A percentile compares a stretch with the other conserved stretches of the same genome.
These are phyloP conservation scores for Neoarius graeffei DNA, from an alignment of 2,113 vertebrate species.

Conservation along the genomic window DNA sequence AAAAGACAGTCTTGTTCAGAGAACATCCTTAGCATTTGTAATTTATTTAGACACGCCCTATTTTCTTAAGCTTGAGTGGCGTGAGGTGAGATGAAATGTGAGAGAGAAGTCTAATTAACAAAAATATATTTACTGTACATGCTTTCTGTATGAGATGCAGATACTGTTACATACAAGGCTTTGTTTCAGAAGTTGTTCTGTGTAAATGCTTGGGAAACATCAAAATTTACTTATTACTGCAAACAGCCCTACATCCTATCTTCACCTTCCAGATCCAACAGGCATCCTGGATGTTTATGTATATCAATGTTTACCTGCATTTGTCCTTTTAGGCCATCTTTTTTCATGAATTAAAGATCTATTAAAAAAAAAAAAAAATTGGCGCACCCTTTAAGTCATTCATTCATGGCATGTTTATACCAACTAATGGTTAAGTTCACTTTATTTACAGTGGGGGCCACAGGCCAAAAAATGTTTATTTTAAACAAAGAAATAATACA, in stretches of 20 bases:
- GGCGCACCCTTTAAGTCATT: not conserved
- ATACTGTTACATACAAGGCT: not conserved
- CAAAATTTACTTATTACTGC: not conserved
- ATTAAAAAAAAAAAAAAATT: slow-evolving; percentile 11
- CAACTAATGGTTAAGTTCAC: not conserved
- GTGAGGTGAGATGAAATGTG: not conserved
- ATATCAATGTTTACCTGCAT: not conserved
- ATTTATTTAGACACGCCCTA: not conserved
- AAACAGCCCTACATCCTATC: not conserved
- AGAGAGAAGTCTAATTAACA: not conserved
- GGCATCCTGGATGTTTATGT: not conserved
- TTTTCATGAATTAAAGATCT: slow-evolving; percentile 19
- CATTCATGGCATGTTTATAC: not conserved
- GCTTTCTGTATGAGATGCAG: slow-evolving; percentile 6
- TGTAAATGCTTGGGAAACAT: not conserved
- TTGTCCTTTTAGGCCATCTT: not conserved
- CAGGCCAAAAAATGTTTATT: slow-evolving; percentile 21
- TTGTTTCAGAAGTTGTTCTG: not conserved
- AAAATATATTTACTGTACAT: not conserved
- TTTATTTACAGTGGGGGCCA: slow-evolving; percentile 28
- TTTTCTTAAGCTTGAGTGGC: not conserved
- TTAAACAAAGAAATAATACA: slow-evolving; percentile 19
- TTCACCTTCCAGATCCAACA: not conserved
- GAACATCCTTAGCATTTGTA: not conserved
- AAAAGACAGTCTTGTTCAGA: not conserved